phyloP scores from a whole-genome alignment of 2,797 vertebrate genomes.

The Mus caroli region DNA sequence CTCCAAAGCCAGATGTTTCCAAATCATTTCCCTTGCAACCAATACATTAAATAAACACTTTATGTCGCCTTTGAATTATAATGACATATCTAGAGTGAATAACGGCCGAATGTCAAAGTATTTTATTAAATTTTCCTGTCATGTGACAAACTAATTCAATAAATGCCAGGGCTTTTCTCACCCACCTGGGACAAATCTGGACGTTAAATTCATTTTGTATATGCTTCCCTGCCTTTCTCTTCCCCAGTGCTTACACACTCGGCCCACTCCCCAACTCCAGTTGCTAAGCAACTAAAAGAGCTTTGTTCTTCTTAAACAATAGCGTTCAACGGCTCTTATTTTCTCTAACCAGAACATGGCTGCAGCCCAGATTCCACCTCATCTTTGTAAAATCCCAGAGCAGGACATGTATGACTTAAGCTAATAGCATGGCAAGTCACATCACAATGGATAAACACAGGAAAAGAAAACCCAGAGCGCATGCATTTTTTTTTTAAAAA shows the following conservation, averaged over 20 bases:
- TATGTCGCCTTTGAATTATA: not conserved
- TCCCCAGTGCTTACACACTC: not conserved
- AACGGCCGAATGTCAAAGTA: slow-evolving; percentile 45
- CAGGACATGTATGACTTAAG: slow-evolving; percentile 57
- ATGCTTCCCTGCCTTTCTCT: slow-evolving; percentile 8
- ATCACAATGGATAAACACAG: slow-evolving; percentile 30
- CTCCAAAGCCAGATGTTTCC: not conserved
- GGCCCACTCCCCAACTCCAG: slow-evolving; percentile 2
- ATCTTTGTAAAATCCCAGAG: slow-evolving; percentile 62
- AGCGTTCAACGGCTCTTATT: not conserved
- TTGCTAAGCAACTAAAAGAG: slow-evolving; percentile 73
- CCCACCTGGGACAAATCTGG: not conserved
- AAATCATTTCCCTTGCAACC: slow-evolving; percentile 3
- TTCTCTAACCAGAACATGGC: slow-evolving; percentile 70
- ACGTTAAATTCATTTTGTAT: slow-evolving; percentile 54
- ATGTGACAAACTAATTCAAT: slow-evolving; percentile 31
- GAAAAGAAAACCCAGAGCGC: not conserved
- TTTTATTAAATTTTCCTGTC: slow-evolving; percentile 60
- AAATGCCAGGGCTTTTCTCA: slow-evolving; percentile 42
- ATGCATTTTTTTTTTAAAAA: not conserved
- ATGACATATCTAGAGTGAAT: slow-evolving; percentile 46
- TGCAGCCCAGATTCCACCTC: slow-evolving; percentile 52
- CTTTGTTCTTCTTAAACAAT: slow-evolving; percentile 24
- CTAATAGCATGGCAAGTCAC: slow-evolving; percentile 35
- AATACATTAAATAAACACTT: slow-evolving; percentile 23